phyloP scores from a whole-genome alignment of 1,140 invertebrate species.

The Conus betulinus region DNA sequence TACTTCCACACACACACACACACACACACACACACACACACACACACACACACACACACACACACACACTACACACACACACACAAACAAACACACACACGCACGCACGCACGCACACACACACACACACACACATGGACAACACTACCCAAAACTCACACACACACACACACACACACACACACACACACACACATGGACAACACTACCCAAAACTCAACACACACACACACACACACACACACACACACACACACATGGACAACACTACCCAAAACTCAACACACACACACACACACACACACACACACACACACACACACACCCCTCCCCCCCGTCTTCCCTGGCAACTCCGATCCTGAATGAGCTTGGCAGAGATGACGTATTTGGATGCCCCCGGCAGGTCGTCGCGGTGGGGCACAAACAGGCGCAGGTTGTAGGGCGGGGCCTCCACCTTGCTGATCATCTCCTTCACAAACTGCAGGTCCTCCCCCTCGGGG shows the following conservation, averaged over 20 bases:
- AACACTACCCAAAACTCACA: neutral
- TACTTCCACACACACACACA: too few relatives aligned
- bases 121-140: too few relatives aligned
- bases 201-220: neutral
- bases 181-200: neutral
- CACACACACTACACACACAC: too few relatives aligned
- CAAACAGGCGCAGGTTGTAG: constrained; percentile 70
- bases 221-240: neutral
- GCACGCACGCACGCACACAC: too few relatives aligned
- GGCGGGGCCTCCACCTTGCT: constrained; percentile 63
- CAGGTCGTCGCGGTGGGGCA: constrained; percentile 70
- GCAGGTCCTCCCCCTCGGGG: constrained; percentile 63
- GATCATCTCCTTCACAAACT: constrained; percentile 71
- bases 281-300: constrained; percentile 15
- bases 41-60: too few relatives aligned
- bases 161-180: neutral
- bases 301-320: constrained; percentile 15
- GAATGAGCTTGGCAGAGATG: constrained; percentile 71
- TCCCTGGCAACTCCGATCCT: constrained; percentile 60
- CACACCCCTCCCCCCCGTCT: neutral
- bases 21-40: too few relatives aligned
- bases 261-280: neutral
- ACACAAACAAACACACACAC: too few relatives aligned
- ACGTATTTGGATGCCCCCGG: constrained; percentile 68
- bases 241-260: neutral